Evolutionary conservation across 2,888 invertebrate genomes (phyloP).

Genomic region (Drosophila yooni): DNA sequence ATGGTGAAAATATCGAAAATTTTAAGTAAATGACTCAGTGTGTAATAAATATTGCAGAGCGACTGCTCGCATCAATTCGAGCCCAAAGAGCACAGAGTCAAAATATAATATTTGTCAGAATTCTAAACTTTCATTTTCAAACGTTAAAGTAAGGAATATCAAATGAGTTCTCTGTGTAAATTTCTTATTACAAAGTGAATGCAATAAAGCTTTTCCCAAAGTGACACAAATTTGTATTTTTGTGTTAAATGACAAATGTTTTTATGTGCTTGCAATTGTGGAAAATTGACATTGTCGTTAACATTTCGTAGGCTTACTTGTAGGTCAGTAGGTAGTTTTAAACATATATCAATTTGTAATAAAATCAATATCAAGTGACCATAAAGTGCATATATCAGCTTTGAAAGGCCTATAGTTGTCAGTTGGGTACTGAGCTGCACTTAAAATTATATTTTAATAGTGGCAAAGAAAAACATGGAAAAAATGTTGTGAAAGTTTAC

Average conservation of each 20-base stretch:
- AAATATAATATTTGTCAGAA: background rate
- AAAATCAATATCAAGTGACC: constrained; percentile 1
- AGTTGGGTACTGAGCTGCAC: constrained; percentile 55
- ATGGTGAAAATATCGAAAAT: constrained; percentile 15
- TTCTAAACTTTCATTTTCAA: background rate
- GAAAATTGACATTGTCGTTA: constrained; percentile 10
- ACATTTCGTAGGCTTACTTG: constrained; percentile 23
- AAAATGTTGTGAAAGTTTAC: constrained; percentile 45
- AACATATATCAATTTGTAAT: constrained; percentile 2
- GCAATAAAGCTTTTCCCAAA: background rate
- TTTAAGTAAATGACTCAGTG: too few relatives aligned
- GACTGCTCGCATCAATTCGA: background rate
- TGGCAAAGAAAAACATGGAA: constrained; percentile 1
- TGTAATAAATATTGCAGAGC: background rate
- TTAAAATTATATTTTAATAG: constrained; percentile 61
- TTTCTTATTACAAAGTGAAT: background rate
- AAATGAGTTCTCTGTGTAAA: too few relatives aligned
- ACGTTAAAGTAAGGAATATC: background rate
- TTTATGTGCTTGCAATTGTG: background rate
- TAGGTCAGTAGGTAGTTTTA: background rate
- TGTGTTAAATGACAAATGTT: background rate
- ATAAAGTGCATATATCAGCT: constrained; percentile 49
- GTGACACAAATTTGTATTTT: background rate
- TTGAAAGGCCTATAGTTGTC: constrained; percentile 54
- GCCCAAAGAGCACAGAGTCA: background rate